Evolutionary conservation across 2,113 vertebrate species (phyloP).

Genomic region (Paramormyrops kingsleyae): DNA sequence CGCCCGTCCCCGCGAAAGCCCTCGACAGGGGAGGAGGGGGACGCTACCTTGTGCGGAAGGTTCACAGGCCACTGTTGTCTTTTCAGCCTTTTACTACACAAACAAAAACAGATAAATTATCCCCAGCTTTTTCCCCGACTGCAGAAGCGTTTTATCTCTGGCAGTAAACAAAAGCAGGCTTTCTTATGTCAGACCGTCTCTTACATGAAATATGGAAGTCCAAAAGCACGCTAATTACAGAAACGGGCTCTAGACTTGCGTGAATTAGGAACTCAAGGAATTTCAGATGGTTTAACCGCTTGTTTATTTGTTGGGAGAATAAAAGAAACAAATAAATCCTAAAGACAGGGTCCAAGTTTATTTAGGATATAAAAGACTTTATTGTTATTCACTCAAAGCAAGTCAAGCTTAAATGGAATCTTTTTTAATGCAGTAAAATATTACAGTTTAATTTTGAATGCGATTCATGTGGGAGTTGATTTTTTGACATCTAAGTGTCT

Average conservation of each 20-base stretch:
- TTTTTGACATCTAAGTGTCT: not conserved
- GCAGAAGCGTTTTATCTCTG: not conserved
- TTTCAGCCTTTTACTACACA: not conserved
- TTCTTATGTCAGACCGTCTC: not conserved
- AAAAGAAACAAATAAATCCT: not conserved
- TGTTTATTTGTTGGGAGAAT: not conserved
- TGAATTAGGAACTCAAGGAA: constrained; percentile 11
- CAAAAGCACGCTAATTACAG: not conserved
- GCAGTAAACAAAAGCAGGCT: constrained; percentile 13
- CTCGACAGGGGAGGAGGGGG: not conserved
- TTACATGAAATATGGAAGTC: not conserved
- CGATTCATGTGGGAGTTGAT: not conserved
- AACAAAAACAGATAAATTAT: constrained; percentile 6
- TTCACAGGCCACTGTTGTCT: not conserved
- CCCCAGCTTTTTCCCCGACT: not conserved
- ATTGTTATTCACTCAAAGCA: not conserved
- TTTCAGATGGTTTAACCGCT: not conserved
- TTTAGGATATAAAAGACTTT: constrained; percentile 2
- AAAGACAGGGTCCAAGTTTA: not conserved
- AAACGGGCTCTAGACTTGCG: not conserved
- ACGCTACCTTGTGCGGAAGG: not conserved
- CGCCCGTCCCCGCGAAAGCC: not conserved
- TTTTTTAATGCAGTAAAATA: not conserved
- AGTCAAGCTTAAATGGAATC: not conserved
- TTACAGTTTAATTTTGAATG: not conserved